Conservation (phyloP, 1,140 invertebrate species). For the Monomorium pharaonis region DNA sequence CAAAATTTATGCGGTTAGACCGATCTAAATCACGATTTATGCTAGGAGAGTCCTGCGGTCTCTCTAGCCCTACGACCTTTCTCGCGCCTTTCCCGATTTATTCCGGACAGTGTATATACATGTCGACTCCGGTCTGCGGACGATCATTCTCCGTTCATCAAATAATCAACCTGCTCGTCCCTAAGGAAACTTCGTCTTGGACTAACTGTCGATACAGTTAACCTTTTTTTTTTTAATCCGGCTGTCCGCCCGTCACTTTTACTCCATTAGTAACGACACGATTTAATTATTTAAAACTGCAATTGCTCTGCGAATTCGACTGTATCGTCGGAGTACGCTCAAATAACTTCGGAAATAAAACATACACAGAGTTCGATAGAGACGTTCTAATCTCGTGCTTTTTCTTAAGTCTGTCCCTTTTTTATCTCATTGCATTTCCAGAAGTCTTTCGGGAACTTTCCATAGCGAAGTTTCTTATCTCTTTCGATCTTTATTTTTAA, state of each 20-base stretch:
- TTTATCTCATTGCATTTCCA: neutral
- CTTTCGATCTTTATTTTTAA: neutral
- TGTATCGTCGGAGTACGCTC: neutral
- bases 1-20: conserved; percentile 77
- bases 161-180: neutral
- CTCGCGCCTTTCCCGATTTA: conserved; percentile 19
- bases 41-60: neutral
- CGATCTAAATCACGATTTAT: conserved; percentile 76
- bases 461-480: neutral
- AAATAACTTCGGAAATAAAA: conserved; percentile 10
- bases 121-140: neutral
- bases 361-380: neutral
- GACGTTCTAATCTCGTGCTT: neutral
- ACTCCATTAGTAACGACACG: neutral
- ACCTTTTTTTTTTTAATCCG: neutral
- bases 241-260: neutral
- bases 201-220: neutral
- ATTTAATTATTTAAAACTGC: neutral
- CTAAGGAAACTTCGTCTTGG: neutral
- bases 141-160: conserved; percentile 2
- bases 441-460: neutral
- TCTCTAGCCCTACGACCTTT: conserved; percentile 1
- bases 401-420: neutral
- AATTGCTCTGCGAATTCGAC: neutral
- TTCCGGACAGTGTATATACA: conserved; percentile 4